Base-by-base conservation (phyloP, 2,113 vertebrate genomes). In the Varanus salvator region DNA sequence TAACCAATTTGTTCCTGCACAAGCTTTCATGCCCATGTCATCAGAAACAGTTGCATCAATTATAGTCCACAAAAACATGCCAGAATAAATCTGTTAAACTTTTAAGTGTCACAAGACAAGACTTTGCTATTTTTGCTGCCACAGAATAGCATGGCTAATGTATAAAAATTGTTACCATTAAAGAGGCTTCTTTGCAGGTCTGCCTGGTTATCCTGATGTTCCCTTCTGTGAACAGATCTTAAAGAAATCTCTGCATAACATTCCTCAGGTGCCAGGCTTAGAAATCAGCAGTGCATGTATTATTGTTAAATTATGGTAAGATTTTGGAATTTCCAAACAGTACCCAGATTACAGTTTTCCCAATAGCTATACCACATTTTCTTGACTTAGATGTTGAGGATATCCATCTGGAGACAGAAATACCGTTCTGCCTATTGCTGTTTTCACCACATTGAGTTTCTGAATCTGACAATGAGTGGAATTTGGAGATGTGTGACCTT, bases 401-500 rank as follows among this genome's bases (percentile, higher is more conserved):
- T 5, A 72, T 1, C 57, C 50, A 15, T 48, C 50, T 88, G 15
- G 78, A 88, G 64, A 38, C 23, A 57, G 31, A 15, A 60, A 71
- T 27, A 72, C 60, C 15, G 34, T 31, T 60, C 19, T 82, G 80
- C 34, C 52, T 82, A 72, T 82, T 83, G 52, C 69, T 83, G 50
- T 89, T 89, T 29, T 71, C 68, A 69, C 60, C 60, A 57, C 25
- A 74, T 54, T 38, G 54, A n/a, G 52, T 44, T 31, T 83, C 15
- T 34, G 82, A 81, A 82, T 60, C 69, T 75, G 80, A 74, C 54
- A 82, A 83, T 64, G 69, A 89, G n/a, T 89, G 87, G 69, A 74
- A 89, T 89, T 60, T 60, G 80, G 38, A 75, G 80, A 89, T 7
- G 87, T 89, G 38, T 89, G 69, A 83, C 69, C 80, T 64, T 83